These are phyloP conservation scores for Biston betularia DNA, from an alignment of 2,888 invertebrate genomes.

Conservation along the genomic window DNA sequence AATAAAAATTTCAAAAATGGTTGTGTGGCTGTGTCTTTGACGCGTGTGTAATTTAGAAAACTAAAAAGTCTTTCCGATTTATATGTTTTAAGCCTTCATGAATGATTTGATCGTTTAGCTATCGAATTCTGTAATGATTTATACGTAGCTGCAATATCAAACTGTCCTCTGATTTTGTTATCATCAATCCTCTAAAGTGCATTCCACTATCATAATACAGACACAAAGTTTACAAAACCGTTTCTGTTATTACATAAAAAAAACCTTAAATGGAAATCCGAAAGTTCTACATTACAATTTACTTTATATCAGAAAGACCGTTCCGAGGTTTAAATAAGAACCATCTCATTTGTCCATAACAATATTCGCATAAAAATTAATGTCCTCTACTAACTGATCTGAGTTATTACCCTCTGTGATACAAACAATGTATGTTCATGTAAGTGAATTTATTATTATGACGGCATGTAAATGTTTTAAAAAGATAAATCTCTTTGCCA, in stretches of 20 bases:
- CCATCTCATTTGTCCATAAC: conserved; percentile 16
- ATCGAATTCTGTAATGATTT: too few relatives aligned
- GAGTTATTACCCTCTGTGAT: conserved; percentile 12
- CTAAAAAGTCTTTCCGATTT: too few relatives aligned
- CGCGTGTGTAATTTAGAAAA: too few relatives aligned
- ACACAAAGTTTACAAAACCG: too few relatives aligned
- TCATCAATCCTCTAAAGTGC: too few relatives aligned
- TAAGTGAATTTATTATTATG: neutral
- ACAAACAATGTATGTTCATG: neutral
- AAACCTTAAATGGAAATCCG: neutral
- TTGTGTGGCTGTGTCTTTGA: too few relatives aligned
- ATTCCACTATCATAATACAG: too few relatives aligned
- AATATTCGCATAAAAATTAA: conserved; percentile 17
- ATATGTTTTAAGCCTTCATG: too few relatives aligned
- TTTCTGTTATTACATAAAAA: neutral
- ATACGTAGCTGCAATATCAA: too few relatives aligned
- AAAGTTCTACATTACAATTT: neutral
- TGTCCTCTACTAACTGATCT: conserved; percentile 1
- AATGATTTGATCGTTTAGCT: too few relatives aligned
- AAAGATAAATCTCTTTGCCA: conserved; percentile 47
- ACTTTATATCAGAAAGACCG: neutral
- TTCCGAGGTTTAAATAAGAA: conserved; percentile 1
- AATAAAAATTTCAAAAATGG: too few relatives aligned
- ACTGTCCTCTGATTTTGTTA: too few relatives aligned
- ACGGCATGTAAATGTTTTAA: conserved; percentile 5